These are phyloP conservation scores for Sinhomidia bicolor DNA, from an alignment of 2,888 invertebrate species.

Conservation along the genomic window DNA sequence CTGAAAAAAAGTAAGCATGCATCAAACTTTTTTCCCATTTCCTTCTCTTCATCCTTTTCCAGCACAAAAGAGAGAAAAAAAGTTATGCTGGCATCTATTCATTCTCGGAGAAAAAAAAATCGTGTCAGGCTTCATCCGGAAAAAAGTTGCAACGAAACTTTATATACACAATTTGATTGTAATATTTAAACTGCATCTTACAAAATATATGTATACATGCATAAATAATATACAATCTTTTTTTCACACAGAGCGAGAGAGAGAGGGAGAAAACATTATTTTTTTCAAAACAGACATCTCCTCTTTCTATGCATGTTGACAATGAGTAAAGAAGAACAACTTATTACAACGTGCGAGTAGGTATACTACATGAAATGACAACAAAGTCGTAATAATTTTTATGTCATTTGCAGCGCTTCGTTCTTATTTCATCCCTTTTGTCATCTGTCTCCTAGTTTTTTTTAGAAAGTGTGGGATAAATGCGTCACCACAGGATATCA, in stretches of 20 bases:
- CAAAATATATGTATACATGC: no score
- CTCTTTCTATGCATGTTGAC: neutral
- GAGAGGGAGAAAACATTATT: neutral
- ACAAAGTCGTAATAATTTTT: conserved; percentile 62
- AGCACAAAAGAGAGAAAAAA: neutral
- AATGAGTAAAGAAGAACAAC: neutral
- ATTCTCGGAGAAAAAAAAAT: neutral
- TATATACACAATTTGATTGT: conserved; percentile 12
- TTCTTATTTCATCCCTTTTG: conserved; percentile 56
- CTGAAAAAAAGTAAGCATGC: neutral
- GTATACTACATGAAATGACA: conserved; percentile 16
- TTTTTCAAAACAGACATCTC: neutral
- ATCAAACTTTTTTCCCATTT: neutral
- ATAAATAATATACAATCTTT: conserved; percentile 9
- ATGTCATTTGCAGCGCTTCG: conserved; percentile 61
- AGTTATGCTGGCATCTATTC: neutral
- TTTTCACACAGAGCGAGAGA: neutral
- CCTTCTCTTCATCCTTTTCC: neutral
- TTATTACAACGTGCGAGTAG: neutral
- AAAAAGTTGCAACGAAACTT: neutral
- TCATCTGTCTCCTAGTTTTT: conserved; percentile 57
- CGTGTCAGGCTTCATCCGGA: neutral
- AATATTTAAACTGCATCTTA: no score
- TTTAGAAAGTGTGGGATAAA: conserved; percentile 49
- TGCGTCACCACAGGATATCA: conserved; percentile 60